phyloP scores from a whole-genome alignment of 1,140 invertebrate genomes.

The Macrostomum lignano region DNA sequence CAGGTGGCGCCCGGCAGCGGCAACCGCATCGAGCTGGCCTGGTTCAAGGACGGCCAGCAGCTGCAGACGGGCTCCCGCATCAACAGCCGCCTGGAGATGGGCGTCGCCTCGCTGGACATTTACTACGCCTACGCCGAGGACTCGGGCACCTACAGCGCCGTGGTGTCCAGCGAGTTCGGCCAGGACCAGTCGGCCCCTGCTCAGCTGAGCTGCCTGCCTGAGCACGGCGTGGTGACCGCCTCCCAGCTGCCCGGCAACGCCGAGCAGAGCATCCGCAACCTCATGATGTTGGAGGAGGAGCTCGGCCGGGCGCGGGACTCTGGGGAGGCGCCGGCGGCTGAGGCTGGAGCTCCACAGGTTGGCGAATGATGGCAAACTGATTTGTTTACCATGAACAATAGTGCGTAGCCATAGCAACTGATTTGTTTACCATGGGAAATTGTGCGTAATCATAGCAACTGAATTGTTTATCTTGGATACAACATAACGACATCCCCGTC shows the following conservation, averaged over 20 bases:
- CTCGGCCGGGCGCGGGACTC: conserved; percentile 12
- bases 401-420: too few relatives aligned
- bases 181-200: neutral
- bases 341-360: conserved; percentile 15
- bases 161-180: neutral
- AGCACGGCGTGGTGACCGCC: conserved; percentile 49
- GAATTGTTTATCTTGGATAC: too few relatives aligned
- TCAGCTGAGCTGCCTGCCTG: conserved; percentile 26
- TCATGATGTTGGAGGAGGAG: conserved; percentile 30
- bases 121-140: conserved; percentile 1
- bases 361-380: too few relatives aligned
- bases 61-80: conserved; percentile 1
- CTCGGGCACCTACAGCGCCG: neutral
- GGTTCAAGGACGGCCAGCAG: conserved; percentile 2
- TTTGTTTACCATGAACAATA: too few relatives aligned
- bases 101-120: conserved; percentile 1
- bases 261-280: conserved; percentile 52
- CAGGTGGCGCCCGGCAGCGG: conserved; percentile 50
- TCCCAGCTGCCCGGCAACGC: too few relatives aligned
- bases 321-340: too few relatives aligned
- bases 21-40: too few relatives aligned
- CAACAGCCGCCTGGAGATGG: neutral
- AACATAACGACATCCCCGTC: too few relatives aligned
- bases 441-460: too few relatives aligned
- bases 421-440: too few relatives aligned